Conservation (phyloP, 2,113 vertebrate species). For the Pristiophorus japonicus region DNA sequence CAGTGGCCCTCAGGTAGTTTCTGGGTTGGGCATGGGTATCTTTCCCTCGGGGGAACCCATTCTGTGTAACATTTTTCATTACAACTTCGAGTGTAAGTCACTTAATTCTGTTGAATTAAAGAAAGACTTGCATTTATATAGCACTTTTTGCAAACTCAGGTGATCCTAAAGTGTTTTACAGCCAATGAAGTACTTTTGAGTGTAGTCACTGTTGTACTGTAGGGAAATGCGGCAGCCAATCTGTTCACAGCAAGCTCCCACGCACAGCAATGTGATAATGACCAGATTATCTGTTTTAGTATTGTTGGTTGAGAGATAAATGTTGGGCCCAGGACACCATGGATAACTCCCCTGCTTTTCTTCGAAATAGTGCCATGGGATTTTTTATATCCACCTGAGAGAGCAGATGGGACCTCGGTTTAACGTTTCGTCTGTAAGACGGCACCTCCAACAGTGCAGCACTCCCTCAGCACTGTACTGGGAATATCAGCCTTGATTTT, state of each 20-base stretch:
- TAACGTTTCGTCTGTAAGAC: neutral
- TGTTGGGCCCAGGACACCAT: neutral
- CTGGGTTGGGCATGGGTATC: neutral
- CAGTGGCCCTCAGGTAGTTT: too few relatives aligned
- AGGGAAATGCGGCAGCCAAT: neutral
- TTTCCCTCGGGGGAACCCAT: neutral
- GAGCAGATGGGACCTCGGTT: neutral
- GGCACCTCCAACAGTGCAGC: neutral
- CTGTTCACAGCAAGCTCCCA: neutral
- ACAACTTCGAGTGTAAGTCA: neutral
- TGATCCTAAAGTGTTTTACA: neutral
- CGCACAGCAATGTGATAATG: neutral
- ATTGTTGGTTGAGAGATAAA: too few relatives aligned
- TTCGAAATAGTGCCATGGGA: neutral
- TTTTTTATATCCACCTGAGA: too few relatives aligned
- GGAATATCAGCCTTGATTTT: neutral
- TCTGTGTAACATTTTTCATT: neutral
- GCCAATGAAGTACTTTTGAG: neutral
- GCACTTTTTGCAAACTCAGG: too few relatives aligned
- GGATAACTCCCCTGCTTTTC: neutral
- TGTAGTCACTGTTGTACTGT: neutral
- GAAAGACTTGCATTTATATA: neutral
- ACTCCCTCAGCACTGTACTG: neutral
- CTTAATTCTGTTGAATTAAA: neutral
- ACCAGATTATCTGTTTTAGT: neutral